Evolutionary conservation across 2,113 vertebrate species (phyloP), one percentile per base, ranked within the genome.

Genomic region (Hipposideros armiger): DNA sequence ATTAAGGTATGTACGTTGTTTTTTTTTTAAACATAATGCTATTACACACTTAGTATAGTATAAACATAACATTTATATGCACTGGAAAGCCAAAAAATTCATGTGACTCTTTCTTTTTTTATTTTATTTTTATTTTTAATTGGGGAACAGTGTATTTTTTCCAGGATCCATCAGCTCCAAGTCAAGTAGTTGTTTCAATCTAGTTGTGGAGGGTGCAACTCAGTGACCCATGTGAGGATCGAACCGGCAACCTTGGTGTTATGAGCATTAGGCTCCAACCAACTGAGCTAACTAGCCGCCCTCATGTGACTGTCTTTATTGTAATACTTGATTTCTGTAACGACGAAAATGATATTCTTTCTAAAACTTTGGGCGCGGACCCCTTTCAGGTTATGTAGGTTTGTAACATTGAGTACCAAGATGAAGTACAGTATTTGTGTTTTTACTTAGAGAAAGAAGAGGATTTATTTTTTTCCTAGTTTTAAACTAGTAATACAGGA

Each of bases 401-500:
- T 93, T 77, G 8, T 64, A 81, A 56, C 28, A 15, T 5, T 42
- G 62, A 92, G 32, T 47, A 20, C 16, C 80, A 73, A 15, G 8
- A 58, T 52, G 69, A 94, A 72, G 20, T 69, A 72, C 47, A 20
- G 10, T 80, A 70, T 52, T 58, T 92, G 7, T 78, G 50, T 67
- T 95, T 94, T 74, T 36, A 87, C 40, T 74, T 82, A 73, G 13
- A 86, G 26, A 58, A 92, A 91, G 66, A 90, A 64, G 26, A 88
- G 6, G 64, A 74, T 67, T 52, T 47, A 24, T 24, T 15, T 26
- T 1, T 2, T 7, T 0, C 73, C 28, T 13, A 14, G 42, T 93
- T 95, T 95, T 87, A 95, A 96, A 30, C 11, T 82, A 69, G 56
- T 70, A 72, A 30, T 78, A 50, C 9, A 88, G 73, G 15, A 77